These are phyloP conservation scores for Caerostris extrusa DNA, from an alignment of 1,140 invertebrate genomes.

Conservation along the genomic window DNA sequence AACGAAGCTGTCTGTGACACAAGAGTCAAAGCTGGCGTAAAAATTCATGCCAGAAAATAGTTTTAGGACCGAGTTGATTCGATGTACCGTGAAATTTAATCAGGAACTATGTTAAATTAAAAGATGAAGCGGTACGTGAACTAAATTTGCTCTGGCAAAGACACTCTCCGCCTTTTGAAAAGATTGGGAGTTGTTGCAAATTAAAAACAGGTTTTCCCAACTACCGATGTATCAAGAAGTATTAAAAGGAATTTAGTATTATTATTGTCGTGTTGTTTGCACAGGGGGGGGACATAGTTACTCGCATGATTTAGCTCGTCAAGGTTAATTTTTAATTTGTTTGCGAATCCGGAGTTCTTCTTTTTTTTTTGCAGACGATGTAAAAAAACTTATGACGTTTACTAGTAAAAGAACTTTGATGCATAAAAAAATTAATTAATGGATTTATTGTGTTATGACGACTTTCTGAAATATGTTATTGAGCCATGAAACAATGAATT, in stretches of 20 bases:
- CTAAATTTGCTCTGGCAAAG: constrained; percentile 26
- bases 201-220: background rate
- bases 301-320: background rate
- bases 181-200: background rate
- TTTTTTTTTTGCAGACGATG: background rate
- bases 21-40: constrained; percentile 44
- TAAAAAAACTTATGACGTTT: background rate
- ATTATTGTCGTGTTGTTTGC: background rate
- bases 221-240: background rate
- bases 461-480: too few relatives aligned
- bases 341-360: background rate
- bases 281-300: background rate
- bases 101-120: constrained; percentile 52
- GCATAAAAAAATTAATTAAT: background rate
- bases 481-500: too few relatives aligned
- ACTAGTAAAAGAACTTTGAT: background rate
- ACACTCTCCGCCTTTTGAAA: background rate
- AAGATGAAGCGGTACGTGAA: constrained; percentile 47
- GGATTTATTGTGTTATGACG: too few relatives aligned
- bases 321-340: background rate
- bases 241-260: background rate
- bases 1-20: constrained; percentile 44
- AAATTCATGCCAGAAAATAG: constrained; percentile 28
- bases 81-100: constrained; percentile 60
- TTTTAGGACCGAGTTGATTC: constrained; percentile 15